These are phyloP conservation scores for Smittia aterrima DNA, from an alignment of 2,888 invertebrate species.

Conservation along the genomic window DNA sequence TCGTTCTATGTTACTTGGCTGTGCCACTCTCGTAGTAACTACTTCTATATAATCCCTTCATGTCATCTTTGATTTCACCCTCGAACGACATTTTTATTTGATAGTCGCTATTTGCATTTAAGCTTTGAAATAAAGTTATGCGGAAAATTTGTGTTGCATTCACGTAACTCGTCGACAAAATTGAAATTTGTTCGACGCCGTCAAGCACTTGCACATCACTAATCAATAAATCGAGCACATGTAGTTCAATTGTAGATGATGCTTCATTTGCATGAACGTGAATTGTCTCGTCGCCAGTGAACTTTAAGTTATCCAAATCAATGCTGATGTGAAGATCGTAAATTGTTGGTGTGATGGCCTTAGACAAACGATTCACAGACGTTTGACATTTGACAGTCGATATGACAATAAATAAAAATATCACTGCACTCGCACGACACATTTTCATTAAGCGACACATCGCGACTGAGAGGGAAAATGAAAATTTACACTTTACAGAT, in stretches of 20 bases:
- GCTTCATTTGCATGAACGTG: background rate
- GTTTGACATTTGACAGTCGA: background rate
- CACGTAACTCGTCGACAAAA: background rate
- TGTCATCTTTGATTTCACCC: slow-evolving; percentile 60
- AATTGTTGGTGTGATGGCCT: slow-evolving; percentile 5
- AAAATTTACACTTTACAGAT: background rate
- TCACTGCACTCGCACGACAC: background rate
- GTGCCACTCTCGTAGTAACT: slow-evolving; percentile 58
- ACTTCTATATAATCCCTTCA: slow-evolving; percentile 68
- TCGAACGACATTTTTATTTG: slow-evolving; percentile 58
- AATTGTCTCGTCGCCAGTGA: slow-evolving; percentile 36
- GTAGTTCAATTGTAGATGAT: slow-evolving; percentile 9
- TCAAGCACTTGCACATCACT: background rate
- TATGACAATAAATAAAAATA: slow-evolving; percentile 16
- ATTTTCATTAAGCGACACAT: slow-evolving; percentile 18
- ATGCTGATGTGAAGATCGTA: slow-evolving; percentile 35
- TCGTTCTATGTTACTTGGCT: slow-evolving; percentile 54
- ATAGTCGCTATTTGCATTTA: slow-evolving; percentile 58
- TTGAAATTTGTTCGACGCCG: background rate
- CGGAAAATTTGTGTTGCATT: slow-evolving; percentile 51
- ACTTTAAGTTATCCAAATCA: slow-evolving; percentile 17
- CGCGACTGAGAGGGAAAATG: slow-evolving; percentile 1
- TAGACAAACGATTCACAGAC: background rate
- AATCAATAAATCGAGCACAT: slow-evolving; percentile 30
- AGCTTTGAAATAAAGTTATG: slow-evolving; percentile 51